Conservation (phyloP, 2,797 vertebrate genomes). For the Megaceryle alcyon region DNA sequence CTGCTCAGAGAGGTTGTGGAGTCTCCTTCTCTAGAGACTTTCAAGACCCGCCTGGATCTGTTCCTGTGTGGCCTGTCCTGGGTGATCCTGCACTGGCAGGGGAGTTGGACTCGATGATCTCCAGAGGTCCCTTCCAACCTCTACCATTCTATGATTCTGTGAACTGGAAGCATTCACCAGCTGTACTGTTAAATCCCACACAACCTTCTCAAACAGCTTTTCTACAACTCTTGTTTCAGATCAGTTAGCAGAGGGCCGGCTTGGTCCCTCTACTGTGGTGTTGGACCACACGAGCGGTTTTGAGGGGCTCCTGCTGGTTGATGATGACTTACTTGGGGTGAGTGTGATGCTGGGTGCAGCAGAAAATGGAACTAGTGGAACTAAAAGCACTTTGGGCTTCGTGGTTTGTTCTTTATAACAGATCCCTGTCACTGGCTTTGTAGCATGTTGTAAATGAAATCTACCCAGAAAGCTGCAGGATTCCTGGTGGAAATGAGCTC, state of each 20-base stretch:
- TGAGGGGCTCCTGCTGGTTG: constrained; percentile 95
- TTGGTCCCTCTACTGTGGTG: constrained; percentile 92
- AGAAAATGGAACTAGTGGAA: not conserved
- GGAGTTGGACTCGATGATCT: no score
- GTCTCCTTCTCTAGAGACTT: no score
- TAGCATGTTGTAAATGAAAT: not conserved
- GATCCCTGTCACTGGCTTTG: not conserved
- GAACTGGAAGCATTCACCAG: not conserved
- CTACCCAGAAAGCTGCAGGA: not conserved
- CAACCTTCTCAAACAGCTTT: not conserved
- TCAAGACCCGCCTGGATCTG: no score
- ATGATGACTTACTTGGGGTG: constrained; percentile 96
- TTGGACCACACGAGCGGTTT: constrained; percentile 96
- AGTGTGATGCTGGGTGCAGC: constrained; percentile 56
- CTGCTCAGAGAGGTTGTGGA: no score
- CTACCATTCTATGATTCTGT: no score
- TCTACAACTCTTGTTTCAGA: constrained; percentile 77
- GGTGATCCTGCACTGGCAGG: no score
- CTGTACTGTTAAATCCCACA: not conserved
- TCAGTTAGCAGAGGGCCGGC: constrained; percentile 84
- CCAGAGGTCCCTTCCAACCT: no score
- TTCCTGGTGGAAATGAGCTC: not conserved
- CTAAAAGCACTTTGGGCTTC: not conserved
- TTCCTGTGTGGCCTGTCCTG: no score
- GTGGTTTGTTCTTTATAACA: not conserved